A percentile compares a stretch with the other conserved stretches of the same genome.
phyloP scores from a whole-genome alignment of 1,140 invertebrate genomes.

The Calliphora vicina region DNA sequence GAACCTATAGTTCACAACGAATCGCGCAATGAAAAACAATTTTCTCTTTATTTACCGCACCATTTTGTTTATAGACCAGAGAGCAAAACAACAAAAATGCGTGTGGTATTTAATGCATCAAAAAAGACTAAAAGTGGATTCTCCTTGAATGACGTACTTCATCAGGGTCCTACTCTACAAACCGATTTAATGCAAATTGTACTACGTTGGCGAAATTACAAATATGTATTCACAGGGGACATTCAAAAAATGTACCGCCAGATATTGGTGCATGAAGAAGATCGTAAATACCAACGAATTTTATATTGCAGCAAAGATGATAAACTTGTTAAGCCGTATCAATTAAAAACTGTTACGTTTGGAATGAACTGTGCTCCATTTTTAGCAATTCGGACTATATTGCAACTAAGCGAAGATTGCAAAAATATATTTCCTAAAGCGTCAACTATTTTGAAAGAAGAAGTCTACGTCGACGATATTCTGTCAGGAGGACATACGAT shows the following conservation, averaged over 20 bases:
- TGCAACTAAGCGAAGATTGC: too few species aligned
- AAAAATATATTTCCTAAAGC: too few species aligned
- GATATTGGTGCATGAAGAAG: too few species aligned
- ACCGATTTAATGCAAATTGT: neutral
- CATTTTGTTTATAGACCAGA: neutral
- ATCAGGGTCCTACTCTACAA: neutral
- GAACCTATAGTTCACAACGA: neutral
- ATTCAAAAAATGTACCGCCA: conserved; percentile 18
- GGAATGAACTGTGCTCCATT: too few species aligned
- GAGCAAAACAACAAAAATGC: neutral
- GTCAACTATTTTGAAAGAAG: too few species aligned
- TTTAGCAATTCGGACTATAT: too few species aligned
- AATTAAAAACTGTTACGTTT: too few species aligned
- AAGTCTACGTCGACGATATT: too few species aligned
- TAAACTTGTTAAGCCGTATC: too few species aligned
- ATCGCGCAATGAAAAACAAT: neutral
- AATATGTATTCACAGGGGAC: neutral
- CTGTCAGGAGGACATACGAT: too few species aligned
- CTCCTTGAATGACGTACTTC: neutral
- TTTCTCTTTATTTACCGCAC: neutral
- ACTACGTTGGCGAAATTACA: neutral
- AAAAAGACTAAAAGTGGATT: neutral
- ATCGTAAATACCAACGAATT: too few species aligned
- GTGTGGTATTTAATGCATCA: neutral
- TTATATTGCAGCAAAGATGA: too few species aligned